Base-by-base conservation (phyloP, 2,888 invertebrate genomes). In the Hermodice carunculata region DNA sequence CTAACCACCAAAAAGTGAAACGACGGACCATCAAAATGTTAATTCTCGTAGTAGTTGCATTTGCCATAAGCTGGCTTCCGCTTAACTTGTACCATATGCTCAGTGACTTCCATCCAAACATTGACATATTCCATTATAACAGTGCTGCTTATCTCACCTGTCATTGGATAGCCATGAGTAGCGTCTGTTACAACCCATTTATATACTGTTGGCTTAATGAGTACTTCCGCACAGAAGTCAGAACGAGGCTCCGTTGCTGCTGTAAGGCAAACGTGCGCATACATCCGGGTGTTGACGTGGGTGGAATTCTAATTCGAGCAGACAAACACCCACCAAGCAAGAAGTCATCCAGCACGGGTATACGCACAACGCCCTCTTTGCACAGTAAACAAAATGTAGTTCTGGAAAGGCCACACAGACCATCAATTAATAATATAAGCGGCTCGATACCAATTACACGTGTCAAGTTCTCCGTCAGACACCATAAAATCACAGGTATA, bases 191-290 rank as follows among this genome's bases (percentile, higher is more conserved):
- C 74, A 87, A 87, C 66, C 87, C 88, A 0, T 87, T 87, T 70
- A 86, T 87, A 19, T 88, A 87, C 70, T 87, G 86, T 67, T 87
- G 87, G 86, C 75, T 87, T 22, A 87, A 87, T 70, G 86, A 87
- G 61, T 79, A 81, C 64, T 87, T 87, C 75, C 78, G 87, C 31
- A 76, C 76, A n/a, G 81, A 80, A 59, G 80, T 82, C 26, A 77
- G 79, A 54, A 56, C 78, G 0, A 76, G 83, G 69, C 76, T 86
- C 34, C 67, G 77, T 4, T 84, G 83, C 51, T 82, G 83, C 64
- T 73, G 68, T 24, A 71, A 74, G 17, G 42, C 66, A 4, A 72
- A 72, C 28, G 67, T 74, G 3, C 58, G 62, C 6, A 73, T 78
- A 4, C 75, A 79, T 59, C 77, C 78, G 1, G 76, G 71, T 40